phyloP scores from a whole-genome alignment of 2,888 invertebrate genomes.

The Microdon myrmicae region DNA sequence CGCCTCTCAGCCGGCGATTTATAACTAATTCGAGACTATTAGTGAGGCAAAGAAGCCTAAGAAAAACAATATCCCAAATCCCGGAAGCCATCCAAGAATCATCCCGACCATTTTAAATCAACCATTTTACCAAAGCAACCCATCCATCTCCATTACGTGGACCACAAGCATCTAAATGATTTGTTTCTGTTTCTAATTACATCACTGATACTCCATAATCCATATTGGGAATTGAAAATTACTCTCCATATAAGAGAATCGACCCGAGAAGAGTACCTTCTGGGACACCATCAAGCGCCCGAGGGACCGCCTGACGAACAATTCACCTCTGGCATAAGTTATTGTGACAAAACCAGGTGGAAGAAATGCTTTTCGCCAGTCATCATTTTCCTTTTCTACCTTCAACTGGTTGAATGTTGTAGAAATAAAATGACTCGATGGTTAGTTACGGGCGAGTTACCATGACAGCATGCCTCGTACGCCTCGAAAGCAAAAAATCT shows the following conservation, averaged over 20 bases:
- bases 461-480: too few species aligned
- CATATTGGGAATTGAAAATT: conserved; percentile 48
- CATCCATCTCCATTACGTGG: conserved; percentile 3
- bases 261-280: conserved; percentile 33
- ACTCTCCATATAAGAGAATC: conserved; percentile 35
- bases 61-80: too few species aligned
- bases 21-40: too few species aligned
- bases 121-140: conserved; percentile 16
- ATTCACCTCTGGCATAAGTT: conserved; percentile 45
- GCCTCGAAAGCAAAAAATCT: too few species aligned
- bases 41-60: too few species aligned
- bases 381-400: background rate
- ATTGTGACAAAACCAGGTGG: conserved; percentile 35
- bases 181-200: conserved; percentile 47
- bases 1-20: too few species aligned
- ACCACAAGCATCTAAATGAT: too few species aligned
- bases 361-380: background rate
- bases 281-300: conserved; percentile 35
- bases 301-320: conserved; percentile 16
- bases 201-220: conserved; percentile 40
- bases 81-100: conserved; percentile 25
- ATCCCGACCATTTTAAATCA: conserved; percentile 19
- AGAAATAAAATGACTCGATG: conserved; percentile 32
- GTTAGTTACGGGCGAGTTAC: conserved; percentile 44
- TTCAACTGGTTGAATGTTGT: too few species aligned